Base-by-base conservation (phyloP, 2,888 invertebrate species). In the Phaedon cochleariae region DNA sequence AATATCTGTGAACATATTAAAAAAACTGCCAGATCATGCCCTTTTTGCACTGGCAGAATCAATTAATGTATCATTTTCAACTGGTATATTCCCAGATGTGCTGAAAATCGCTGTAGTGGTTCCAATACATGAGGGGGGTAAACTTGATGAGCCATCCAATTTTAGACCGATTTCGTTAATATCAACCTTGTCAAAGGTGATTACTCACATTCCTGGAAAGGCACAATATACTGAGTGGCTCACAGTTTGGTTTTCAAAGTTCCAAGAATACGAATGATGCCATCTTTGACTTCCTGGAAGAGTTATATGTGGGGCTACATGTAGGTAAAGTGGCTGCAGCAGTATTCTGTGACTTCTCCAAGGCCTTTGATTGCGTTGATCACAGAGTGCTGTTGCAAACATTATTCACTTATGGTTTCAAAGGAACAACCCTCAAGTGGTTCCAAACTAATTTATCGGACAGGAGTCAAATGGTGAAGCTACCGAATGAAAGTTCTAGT, bases 11-110 rank as follows among this genome's bases (percentile, higher is more conserved):
- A 34, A 53, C 31, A 17, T 53, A 53, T 53, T 53, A 53, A 31
- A 53, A 53, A 53, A 53, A 53, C 53, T 53, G 18, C 53, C 53
- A 34, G 53, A 53, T 53, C 53, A 53, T 34, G 18, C 53, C 53
- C 53, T 34, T 53, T 53, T 53, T 17, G 31, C 18, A 9, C 6
- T 53, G 17, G 53, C 34, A 53, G 34, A 53, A 31, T 29, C 53
- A 10, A 53, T n/a, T 29, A 52, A 52, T 53, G 53, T 53, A 53
- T 53, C 31, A 53, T 53, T 52, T 52, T 52, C 29, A 52, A 17
- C 26, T 29, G 52, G 52, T 15, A 29, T 26, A 52, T 52, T 26
- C 26, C 29, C 49, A 21, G 49, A 49, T 22, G 49, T 21, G 4
- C 49, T 49, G 49, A 21, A 49, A 49, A 49, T 21, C 9, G 49